Evolutionary conservation across 2,797 vertebrate species (phyloP).

Genomic region (Knipowitschia caucasica): DNA sequence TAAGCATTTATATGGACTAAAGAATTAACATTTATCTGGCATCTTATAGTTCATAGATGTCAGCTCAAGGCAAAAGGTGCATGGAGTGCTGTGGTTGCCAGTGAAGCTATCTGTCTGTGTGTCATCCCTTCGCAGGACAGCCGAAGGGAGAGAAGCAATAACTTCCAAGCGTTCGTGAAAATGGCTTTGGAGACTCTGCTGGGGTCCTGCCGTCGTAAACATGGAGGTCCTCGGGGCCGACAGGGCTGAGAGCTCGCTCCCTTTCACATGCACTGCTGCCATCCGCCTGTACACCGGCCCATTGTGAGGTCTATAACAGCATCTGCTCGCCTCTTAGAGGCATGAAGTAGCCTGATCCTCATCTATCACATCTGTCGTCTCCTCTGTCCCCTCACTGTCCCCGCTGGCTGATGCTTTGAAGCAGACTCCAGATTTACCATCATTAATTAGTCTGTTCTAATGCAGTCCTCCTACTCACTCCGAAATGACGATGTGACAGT

Average conservation of each 20-base stretch:
- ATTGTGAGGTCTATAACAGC: constrained; percentile 34
- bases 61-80: constrained; percentile 14
- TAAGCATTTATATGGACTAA: constrained; percentile 51
- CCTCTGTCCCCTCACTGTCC: constrained; percentile 21
- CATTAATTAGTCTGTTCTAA: constrained; percentile 28
- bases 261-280: constrained; percentile 1
- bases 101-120: constrained; percentile 67
- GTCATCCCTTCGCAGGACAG: constrained; percentile 74
- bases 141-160: constrained; percentile 85
- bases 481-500: constrained; percentile 49
- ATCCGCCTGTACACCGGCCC: constrained; percentile 31
- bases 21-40: background rate
- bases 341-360: constrained; percentile 49
- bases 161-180: constrained; percentile 81
- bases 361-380: constrained; percentile 57
- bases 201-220: constrained; percentile 76
- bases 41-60: background rate
- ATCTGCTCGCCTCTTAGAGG: constrained; percentile 51
- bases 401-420: constrained; percentile 38
- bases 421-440: constrained; percentile 26
- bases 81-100: constrained; percentile 35
- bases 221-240: constrained; percentile 56
- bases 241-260: constrained; percentile 56
- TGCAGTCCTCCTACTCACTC: constrained; percentile 16
- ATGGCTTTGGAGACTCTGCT: constrained; percentile 81